Evolutionary conservation across 2,888 invertebrate species (phyloP), one percentile per base, ranked within the genome.

Genomic region (Polyploca ridens): DNA sequence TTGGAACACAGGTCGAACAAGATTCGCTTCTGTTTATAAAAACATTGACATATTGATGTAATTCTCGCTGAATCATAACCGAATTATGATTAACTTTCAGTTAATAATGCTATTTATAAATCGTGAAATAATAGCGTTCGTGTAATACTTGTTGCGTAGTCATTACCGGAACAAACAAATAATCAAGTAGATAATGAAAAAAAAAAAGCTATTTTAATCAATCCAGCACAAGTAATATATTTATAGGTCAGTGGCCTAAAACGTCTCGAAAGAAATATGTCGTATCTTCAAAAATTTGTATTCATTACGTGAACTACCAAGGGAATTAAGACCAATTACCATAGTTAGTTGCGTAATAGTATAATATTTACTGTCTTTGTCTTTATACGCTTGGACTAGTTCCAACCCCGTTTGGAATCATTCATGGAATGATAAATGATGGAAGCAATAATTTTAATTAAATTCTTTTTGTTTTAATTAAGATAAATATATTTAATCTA

Each of bases 301-400:
- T 41, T 41, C n/a, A 61, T 61, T 61, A 61, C 41, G 19, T 41
- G 63, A 64, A 64, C 60, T 66, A 73, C 66, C 67, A 67, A 66
- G 67, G 5, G 69, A 80, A 83, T 84, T 79, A 78, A 76, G 68
- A 74, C 67, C 82, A 81, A 86, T 83, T 81, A 83, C 74, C 79
- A 82, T 83, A 82, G 78, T 83, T 83, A 82, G 78, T 83, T 83
- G 75, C 74, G 76, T 76, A 84, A 84, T 77, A 73, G 77, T 54
- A 77, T 77, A 74, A 71, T 75, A 79, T 74, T 68, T 71, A 72
- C 66, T 62, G 70, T 68, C 73, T 70, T 41, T 41, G 60, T 61
- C 54, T 71, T 70, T 68, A 70, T 71, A 69, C 71, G 75, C 69
- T 72, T 41, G 41, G 61, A 27, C 61, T 61, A 41, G 74, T 44